Conservation (phyloP, 2,113 vertebrate species). For the Clarias gariepinus region DNA sequence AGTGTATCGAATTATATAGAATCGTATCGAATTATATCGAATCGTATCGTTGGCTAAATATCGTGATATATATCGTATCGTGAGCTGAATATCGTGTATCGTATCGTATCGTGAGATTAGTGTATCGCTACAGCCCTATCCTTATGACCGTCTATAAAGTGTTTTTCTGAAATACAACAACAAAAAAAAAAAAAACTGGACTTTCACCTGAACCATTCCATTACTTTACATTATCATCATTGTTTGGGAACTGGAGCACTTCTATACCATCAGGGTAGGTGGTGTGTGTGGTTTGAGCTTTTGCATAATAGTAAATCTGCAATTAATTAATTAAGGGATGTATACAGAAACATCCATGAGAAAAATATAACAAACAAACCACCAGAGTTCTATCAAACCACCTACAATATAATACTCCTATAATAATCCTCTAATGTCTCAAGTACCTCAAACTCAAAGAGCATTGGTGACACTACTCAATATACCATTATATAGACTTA, state of each 20-base stretch:
- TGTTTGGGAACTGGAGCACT: constrained; percentile 91
- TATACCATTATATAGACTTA: too few species aligned
- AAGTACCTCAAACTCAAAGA: not conserved
- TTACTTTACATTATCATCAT: constrained; percentile 46
- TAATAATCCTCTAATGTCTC: not conserved
- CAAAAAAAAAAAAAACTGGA: not conserved
- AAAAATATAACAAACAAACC: not conserved
- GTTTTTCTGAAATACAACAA: constrained; percentile 79
- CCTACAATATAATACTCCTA: too few species aligned
- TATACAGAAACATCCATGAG: not conserved
- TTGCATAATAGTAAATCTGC: constrained; percentile 92
- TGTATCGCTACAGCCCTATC: too few species aligned
- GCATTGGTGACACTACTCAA: too few species aligned
- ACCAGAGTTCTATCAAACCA: too few species aligned
- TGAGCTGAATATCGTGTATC: constrained; percentile 85
- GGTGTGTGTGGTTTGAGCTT: constrained; percentile 89
- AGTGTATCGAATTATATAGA: too few species aligned
- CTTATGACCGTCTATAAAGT: constrained; percentile 90
- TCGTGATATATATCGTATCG: too few species aligned
- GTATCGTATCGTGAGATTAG: too few species aligned
- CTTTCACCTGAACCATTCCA: not conserved
- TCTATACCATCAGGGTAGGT: constrained; percentile 89
- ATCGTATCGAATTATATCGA: too few species aligned
- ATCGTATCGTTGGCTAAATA: too few species aligned
- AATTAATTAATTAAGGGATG: not conserved